Base-by-base conservation (phyloP, 1,140 invertebrate species). In the Drosophila pandora region DNA sequence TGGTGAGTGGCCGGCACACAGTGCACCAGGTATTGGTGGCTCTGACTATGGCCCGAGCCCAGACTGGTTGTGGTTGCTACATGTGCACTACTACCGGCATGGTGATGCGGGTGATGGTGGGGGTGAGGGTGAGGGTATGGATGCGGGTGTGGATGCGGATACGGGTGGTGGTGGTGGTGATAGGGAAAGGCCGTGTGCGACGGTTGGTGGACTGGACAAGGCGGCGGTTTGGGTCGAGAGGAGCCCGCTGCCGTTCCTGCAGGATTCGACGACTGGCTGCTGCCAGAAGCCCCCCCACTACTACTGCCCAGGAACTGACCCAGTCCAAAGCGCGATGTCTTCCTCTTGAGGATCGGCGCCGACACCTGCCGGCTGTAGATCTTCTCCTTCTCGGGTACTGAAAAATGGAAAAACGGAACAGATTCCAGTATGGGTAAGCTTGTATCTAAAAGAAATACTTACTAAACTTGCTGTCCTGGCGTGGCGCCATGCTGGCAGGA, bases 291-390 rank as follows among this genome's bases (percentile, higher is more conserved):
- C 53, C 71, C 70, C 53, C 71, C 68, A 89, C 87, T 89, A 91
- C 90, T 80, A 89, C 82, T 85, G 76, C 90, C 87, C 93, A 96
- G 94, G 92, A 97, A 96, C 94, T 97, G 95, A 94, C 96, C 96
- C 91, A 98, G 93, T 90, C 96, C 96, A 92, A 98, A 97, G 87
- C 96, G 95, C 59, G 97, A 98, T 82, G 95, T 97, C 94, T 97
- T 98, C 92, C 97, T 93, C 93, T 98, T 97, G 77, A 98, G 93
- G 88, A 97, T 95, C 22, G 97, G 96, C 37, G 97, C 96, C 45
- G 97, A 97, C 91, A 96, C 96, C 93, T 98, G 97, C 13, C 97
- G 95, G 90, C 94, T 96, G 93, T 97, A 97, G 77, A 96, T 94
- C 93, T 97, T 98, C 93, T 98, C 97, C 93, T 96, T 97, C 77